phyloP scores from a whole-genome alignment of 2,113 vertebrate genomes.

The Climacteris rufus region DNA sequence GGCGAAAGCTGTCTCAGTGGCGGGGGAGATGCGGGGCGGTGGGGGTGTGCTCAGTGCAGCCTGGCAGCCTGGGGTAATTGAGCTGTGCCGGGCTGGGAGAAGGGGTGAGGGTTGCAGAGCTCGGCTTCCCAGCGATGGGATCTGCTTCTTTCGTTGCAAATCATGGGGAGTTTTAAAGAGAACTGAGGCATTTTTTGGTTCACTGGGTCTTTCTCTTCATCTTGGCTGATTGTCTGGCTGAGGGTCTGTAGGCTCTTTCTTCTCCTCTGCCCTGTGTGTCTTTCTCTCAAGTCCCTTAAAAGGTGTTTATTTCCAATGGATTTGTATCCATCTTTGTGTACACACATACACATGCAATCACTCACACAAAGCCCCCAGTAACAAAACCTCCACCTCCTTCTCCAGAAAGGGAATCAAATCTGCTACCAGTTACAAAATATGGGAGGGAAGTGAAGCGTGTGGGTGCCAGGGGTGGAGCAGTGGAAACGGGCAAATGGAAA shows the following conservation, averaged over 20 bases:
- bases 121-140: neutral
- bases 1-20: conserved; percentile 63
- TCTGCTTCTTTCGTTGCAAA: conserved; percentile 16
- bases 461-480: conserved; percentile 35
- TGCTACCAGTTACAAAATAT: conserved; percentile 8
- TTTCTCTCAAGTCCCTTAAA: conserved; percentile 37
- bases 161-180: conserved; percentile 8
- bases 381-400: conserved; percentile 26
- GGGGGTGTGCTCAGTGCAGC: conserved; percentile 33
- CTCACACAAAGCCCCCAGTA: conserved; percentile 36
- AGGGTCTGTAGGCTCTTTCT: conserved; percentile 47
- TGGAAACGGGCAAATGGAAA: conserved; percentile 41
- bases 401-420: conserved; percentile 27
- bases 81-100: conserved; percentile 26
- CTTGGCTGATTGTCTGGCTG: conserved; percentile 40
- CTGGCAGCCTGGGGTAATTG: conserved; percentile 56
- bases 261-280: conserved; percentile 11
- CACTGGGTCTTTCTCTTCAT: conserved; percentile 27
- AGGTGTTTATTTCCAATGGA: conserved; percentile 50
- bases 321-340: conserved; percentile 27
- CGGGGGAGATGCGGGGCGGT: conserved; percentile 18
- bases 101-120: neutral
- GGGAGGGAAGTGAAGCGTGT: conserved; percentile 30
- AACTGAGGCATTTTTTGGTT: conserved; percentile 41
- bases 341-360: conserved; percentile 11